Evolutionary conservation across 2,113 vertebrate species (phyloP).

Genomic region (Sisor rabdophorus): DNA sequence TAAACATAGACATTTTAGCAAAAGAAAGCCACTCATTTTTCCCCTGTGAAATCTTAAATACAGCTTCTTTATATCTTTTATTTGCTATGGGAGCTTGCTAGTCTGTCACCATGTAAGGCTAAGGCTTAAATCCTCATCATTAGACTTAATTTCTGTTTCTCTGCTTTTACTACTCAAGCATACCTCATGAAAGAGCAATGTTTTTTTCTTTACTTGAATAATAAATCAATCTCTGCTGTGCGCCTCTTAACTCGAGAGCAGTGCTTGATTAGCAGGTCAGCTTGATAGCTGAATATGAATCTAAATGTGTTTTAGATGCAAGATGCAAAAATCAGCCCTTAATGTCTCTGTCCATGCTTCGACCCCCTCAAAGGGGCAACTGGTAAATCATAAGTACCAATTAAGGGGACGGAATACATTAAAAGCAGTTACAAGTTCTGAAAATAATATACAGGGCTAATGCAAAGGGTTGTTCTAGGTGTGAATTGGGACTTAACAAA

Average conservation of each 20-base stretch:
- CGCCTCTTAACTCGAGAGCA: constrained; percentile 14
- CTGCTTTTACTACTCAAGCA: background rate
- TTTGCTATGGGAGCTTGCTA: background rate
- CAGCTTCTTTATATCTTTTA: background rate
- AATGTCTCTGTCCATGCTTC: background rate
- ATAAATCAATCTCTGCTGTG: constrained; percentile 1
- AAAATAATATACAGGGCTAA: background rate
- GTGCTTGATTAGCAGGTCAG: constrained; percentile 21
- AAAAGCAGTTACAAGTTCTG: too few relatives aligned
- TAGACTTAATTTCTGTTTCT: constrained; percentile 8
- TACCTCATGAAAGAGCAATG: constrained; percentile 5
- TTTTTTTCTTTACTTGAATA: constrained; percentile 1
- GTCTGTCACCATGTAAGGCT: background rate
- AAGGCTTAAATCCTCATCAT: constrained; percentile 23
- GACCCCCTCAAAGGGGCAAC: background rate
- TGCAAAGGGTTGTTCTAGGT: background rate
- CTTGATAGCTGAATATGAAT: background rate
- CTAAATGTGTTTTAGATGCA: constrained; percentile 10
- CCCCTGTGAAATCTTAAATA: background rate
- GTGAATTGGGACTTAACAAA: background rate
- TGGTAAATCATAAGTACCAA: background rate
- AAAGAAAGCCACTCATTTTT: too few relatives aligned
- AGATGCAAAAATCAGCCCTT: background rate
- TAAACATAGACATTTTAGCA: too few relatives aligned
- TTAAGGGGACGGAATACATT: background rate